Percentiles rank a stretch among this genome's conserved stretches.
phyloP scores from a whole-genome alignment of 2,888 invertebrate genomes.

The Cephus rjabovi region DNA sequence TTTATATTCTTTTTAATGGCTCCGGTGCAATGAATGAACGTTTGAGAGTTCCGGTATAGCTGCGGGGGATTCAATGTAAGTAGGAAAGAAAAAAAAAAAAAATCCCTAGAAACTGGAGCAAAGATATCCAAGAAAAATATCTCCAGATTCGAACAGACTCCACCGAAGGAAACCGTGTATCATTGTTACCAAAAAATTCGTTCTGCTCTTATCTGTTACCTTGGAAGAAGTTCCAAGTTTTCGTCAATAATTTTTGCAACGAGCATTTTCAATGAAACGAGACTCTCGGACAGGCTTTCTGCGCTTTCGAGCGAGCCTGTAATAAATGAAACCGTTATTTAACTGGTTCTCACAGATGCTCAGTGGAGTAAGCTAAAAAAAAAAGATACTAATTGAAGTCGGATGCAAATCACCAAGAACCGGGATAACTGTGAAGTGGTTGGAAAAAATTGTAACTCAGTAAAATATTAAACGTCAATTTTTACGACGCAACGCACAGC shows the following conservation, averaged over 20 bases:
- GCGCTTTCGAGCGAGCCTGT: neutral
- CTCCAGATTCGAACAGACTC: neutral
- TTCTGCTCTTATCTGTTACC: neutral
- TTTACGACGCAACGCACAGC: neutral
- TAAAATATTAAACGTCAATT: neutral
- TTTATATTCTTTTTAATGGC: neutral
- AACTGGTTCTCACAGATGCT: neutral
- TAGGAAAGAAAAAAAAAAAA: neutral
- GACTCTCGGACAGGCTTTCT: neutral
- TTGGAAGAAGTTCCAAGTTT: neutral
- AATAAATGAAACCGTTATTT: neutral
- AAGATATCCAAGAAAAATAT: neutral
- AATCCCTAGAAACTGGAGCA: neutral
- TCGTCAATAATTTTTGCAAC: neutral
- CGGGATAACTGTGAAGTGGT: too few relatives aligned
- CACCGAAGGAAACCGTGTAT: neutral
- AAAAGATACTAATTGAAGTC: neutral
- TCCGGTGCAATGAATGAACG: neutral
- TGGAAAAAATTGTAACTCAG: too few relatives aligned
- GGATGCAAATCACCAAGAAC: neutral
- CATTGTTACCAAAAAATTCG: neutral
- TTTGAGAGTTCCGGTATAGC: neutral
- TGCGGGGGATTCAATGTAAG: neutral
- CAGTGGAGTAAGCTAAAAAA: neutral
- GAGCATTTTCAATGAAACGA: neutral